Evolutionary conservation across 2,113 vertebrate genomes (phyloP).

Genomic region (Chlamydotis undulata): DNA sequence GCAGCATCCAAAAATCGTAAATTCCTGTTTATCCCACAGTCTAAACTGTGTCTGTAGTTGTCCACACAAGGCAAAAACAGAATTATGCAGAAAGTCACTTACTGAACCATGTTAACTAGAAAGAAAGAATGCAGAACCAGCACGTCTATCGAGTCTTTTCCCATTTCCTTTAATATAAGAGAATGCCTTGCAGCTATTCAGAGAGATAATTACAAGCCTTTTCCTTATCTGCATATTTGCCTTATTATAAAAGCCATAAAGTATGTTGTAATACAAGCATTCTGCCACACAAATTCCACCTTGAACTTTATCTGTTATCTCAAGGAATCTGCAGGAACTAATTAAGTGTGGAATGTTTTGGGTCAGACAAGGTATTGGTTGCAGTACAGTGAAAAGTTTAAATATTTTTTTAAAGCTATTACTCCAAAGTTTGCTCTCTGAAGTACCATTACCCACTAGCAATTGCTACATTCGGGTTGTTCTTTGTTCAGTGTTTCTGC

Average conservation of each 20-base stretch:
- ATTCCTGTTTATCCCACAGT: not conserved
- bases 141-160: not conserved
- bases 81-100: not conserved
- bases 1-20: not conserved
- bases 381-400: not conserved
- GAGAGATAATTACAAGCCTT: slow-evolving; percentile 52
- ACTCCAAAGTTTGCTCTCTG: not conserved
- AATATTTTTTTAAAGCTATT: slow-evolving; percentile 22
- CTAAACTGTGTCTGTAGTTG: not conserved
- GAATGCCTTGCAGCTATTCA: slow-evolving; percentile 54
- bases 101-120: not conserved
- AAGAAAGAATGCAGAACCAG: slow-evolving; percentile 36
- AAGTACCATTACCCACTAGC: not conserved
- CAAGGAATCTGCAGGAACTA: slow-evolving; percentile 57
- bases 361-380: slow-evolving; percentile 48
- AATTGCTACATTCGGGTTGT: not conserved
- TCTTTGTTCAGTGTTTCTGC: not conserved
- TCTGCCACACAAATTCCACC: slow-evolving; percentile 62
- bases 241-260: slow-evolving; percentile 64
- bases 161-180: slow-evolving; percentile 56
- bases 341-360: slow-evolving; percentile 61
- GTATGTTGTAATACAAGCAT: slow-evolving; percentile 57
- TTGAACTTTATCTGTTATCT: slow-evolving; percentile 56
- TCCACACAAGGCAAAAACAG: not conserved
- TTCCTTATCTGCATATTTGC: slow-evolving; percentile 59